Percentiles rank a stretch among this genome's conserved stretches.
phyloP scores from a whole-genome alignment of 2,797 vertebrate species.

The Lepidocolaptes lacrymiger region DNA sequence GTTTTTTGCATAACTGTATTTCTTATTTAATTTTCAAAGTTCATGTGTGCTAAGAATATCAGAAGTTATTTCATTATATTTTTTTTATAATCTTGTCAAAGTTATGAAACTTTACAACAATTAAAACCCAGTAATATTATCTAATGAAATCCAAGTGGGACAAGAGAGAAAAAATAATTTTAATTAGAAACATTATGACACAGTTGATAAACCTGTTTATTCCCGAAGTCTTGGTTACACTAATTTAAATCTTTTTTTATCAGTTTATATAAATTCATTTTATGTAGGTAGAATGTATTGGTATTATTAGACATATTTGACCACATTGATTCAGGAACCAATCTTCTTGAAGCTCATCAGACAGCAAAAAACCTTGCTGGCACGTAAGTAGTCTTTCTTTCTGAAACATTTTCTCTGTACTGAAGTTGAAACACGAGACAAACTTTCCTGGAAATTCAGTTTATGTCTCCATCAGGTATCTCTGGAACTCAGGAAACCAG shows the following conservation, averaged over 20 bases:
- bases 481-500: not conserved
- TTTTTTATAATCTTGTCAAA: not conserved
- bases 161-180: not conserved
- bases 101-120: not conserved
- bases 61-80: not conserved
- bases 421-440: not conserved
- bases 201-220: not conserved
- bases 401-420: not conserved
- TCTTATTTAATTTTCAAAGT: not conserved
- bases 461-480: not conserved
- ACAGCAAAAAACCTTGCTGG: not conserved
- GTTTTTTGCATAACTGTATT: not conserved
- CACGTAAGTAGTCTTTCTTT: not conserved
- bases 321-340: not conserved
- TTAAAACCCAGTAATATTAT: not conserved
- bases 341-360: not conserved
- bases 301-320: not conserved
- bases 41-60: not conserved
- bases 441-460: not conserved
- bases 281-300: not conserved
- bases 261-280: not conserved
- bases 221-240: not conserved
- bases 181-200: not conserved
- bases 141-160: not conserved
- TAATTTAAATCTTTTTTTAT: not conserved